Conservation (phyloP, 1,140 invertebrate genomes). For the Ostrea edulis region DNA sequence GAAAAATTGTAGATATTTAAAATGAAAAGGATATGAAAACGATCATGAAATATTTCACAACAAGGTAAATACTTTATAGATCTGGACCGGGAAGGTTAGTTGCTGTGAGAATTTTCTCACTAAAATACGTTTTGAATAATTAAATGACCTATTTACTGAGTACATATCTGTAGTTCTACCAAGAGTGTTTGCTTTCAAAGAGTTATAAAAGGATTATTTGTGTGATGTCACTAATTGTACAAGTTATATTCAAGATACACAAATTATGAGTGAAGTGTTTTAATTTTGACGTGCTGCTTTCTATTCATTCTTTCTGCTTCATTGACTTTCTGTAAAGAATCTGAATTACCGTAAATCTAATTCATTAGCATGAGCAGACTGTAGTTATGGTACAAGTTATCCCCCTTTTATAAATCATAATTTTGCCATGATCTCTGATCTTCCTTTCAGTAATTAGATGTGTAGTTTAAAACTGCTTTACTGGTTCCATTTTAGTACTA, state of each 20-base stretch:
- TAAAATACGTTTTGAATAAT: neutral
- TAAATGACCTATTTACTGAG: neutral
- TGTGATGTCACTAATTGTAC: neutral
- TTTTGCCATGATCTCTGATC: no score
- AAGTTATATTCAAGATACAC: neutral
- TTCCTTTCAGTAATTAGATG: no score
- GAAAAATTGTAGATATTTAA: neutral
- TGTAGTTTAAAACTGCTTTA: no score
- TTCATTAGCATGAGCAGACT: no score
- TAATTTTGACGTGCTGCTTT: neutral
- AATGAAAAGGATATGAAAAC: neutral
- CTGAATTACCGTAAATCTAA: neutral
- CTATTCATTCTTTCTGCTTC: neutral
- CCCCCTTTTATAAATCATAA: no score
- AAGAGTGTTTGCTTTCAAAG: neutral
- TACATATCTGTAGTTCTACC: neutral
- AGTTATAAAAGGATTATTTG: neutral
- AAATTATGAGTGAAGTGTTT: neutral
- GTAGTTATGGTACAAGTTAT: no score
- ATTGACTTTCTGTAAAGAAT: neutral
- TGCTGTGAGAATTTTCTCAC: constrained; percentile 41
- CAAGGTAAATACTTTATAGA: constrained; percentile 22
- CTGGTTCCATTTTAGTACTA: neutral
- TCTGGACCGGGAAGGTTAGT: constrained; percentile 6
- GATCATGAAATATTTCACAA: neutral